phyloP scores from a whole-genome alignment of 2,113 vertebrate genomes.

The Chitala chitala region DNA sequence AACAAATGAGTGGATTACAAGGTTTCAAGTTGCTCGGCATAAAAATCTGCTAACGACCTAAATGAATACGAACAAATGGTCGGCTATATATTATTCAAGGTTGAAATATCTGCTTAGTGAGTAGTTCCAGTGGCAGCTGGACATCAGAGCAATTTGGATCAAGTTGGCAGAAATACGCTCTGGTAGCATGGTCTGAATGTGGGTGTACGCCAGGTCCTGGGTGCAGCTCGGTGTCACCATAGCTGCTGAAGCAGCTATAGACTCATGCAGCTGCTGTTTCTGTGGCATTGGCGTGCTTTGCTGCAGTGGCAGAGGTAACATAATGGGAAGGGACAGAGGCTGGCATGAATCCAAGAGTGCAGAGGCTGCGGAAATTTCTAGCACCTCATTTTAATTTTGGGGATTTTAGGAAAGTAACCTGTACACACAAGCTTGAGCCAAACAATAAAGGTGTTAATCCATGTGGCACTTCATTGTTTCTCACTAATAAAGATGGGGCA shows the following conservation, averaged over 20 bases:
- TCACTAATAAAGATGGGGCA: no score
- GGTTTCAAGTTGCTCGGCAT: background rate
- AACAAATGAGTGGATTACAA: background rate
- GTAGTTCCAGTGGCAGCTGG: background rate
- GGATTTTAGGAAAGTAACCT: background rate
- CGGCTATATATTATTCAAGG: background rate
- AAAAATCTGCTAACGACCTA: background rate
- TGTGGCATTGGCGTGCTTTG: no score
- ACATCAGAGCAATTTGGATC: background rate
- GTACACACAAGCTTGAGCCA: background rate
- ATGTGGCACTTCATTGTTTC: no score
- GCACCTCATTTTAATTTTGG: background rate
- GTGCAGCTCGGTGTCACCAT: background rate
- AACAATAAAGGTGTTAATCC: no score
- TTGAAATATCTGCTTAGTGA: background rate
- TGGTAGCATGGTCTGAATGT: background rate
- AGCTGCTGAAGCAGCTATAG: background rate
- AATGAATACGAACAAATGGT: background rate
- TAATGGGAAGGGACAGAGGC: background rate
- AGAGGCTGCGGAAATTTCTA: constrained; percentile 16
- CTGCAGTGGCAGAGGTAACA: background rate
- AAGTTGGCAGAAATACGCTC: background rate
- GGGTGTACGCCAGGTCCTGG: background rate
- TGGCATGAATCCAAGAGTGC: background rate
- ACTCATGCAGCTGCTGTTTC: no score